Evolutionary conservation across 2,113 vertebrate species (phyloP).

Genomic region (Aramus guarauna): DNA sequence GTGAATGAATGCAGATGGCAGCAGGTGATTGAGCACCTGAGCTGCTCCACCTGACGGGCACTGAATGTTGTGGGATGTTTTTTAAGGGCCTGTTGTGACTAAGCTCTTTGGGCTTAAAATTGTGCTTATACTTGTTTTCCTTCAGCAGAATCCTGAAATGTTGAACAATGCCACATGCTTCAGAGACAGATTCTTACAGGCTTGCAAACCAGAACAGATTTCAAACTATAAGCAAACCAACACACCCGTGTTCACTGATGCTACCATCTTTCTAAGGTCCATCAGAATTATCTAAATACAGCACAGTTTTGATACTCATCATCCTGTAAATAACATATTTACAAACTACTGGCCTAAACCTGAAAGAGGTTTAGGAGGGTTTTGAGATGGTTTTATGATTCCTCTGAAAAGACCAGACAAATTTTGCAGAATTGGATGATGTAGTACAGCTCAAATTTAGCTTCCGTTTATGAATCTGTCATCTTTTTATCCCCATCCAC

Average conservation of each 20-base stretch:
- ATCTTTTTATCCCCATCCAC: neutral
- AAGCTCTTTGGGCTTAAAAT: neutral
- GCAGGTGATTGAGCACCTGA: constrained; percentile 15
- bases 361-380: neutral
- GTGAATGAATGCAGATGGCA: neutral
- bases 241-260: neutral
- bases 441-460: neutral
- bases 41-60: neutral
- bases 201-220: neutral
- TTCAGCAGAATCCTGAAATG: neutral
- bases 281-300: neutral
- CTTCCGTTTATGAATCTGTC: neutral
- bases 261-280: neutral
- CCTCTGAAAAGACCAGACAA: neutral
- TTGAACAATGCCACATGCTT: neutral
- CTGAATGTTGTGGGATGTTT: neutral
- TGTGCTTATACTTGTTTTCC: neutral
- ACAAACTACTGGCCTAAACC: neutral
- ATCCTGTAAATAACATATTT: neutral
- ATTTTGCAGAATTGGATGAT: neutral
- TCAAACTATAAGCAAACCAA: neutral
- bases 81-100: neutral
- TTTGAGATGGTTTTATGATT: neutral
- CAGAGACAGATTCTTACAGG: neutral
- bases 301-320: neutral